Conservation (phyloP, 2,113 vertebrate species). For the Scytalopus superciliaris region DNA sequence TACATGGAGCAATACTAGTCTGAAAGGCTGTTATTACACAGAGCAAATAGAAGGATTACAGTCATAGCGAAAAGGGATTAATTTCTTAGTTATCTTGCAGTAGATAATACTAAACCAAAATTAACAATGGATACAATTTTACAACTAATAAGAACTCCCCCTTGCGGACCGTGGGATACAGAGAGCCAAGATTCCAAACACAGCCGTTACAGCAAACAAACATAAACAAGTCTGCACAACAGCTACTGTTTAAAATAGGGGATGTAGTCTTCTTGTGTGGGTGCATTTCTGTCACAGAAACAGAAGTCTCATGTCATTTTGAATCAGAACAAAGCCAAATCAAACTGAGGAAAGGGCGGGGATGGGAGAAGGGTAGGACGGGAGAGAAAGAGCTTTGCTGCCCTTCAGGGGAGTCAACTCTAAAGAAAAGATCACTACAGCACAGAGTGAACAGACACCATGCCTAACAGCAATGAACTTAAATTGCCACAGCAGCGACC, state of each 20-base stretch:
- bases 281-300: background rate
- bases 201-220: background rate
- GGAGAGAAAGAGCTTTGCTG: background rate
- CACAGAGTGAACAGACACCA: background rate
- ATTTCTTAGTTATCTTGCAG: background rate
- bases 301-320: background rate
- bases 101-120: background rate
- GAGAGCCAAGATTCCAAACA: background rate
- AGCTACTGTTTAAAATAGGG: background rate
- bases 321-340: background rate
- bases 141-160: background rate
- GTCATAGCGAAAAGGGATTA: background rate
- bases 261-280: background rate
- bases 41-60: background rate
- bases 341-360: background rate
- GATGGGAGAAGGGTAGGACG: fast-evolving
- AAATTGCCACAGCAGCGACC: background rate
- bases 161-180: background rate
- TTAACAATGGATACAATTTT: background rate
- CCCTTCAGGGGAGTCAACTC: background rate
- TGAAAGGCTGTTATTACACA: background rate
- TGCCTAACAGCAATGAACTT: background rate
- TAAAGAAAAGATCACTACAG: background rate
- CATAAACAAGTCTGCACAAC: background rate
- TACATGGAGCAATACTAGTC: background rate